Base-by-base conservation (phyloP, 2,113 vertebrate genomes). In the Malurus melanocephalus region DNA sequence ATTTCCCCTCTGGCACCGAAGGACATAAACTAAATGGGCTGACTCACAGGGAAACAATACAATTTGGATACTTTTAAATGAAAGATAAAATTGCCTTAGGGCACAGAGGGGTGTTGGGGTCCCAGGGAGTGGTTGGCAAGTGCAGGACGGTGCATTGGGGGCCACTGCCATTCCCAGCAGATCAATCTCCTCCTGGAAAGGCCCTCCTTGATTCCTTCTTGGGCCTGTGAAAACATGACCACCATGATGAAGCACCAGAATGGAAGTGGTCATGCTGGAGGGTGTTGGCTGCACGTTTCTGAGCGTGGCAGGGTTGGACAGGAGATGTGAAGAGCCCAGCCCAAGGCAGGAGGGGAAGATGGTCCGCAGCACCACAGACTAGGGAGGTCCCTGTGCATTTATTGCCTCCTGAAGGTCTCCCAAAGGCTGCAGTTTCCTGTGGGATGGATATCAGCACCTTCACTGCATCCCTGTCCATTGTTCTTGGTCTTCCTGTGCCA, bases 1-100 rank as follows among this genome's bases (percentile, higher is more conserved):
- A 95, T 94, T 95, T 90, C 86, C 89, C 91, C 89, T 96, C 89
- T 95, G 94, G 95, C 94, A 95, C 88, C 57, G 74, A 94, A 94
- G 94, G 95, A 90, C 88, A 60, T 94, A 89, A 95, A 94, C 94
- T 89, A 90, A 95, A 93, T 87, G 73, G 74, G 79, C 93, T 96
- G 95, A 96, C 89, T 97, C 95, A 97, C 91, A 81, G 82, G 87
- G 90, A 95, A 96, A 91, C 94, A 95, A 91, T 88, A 95, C 92
- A 80, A 94, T 94, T 91, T 96, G 87, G 94, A 96, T 94, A 92
- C 90, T 94, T 95, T 82, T 77, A 93, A 93, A 93, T 92, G 68
- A 93, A 95, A 90, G 78, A 85, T 88, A 88, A 74, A 88, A 81
- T 79, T 92, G 89, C 78, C 65, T 90, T 32, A 26, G 77, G 89